These are phyloP conservation scores for Synergus japonicus DNA, from an alignment of 2,888 invertebrate species.

Conservation along the genomic window DNA sequence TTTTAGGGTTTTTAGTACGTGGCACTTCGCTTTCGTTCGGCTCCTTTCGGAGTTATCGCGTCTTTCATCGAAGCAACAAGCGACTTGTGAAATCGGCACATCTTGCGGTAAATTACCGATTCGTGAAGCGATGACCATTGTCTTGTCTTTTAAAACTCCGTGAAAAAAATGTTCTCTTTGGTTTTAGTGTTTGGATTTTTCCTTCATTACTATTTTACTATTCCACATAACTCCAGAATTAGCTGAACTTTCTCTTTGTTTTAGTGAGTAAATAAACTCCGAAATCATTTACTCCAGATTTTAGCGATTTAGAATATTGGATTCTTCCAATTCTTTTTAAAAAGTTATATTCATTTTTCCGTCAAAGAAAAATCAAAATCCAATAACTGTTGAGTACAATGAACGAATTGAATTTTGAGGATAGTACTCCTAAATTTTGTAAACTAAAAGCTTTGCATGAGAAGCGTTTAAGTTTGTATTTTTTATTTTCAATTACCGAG, in stretches of 20 bases:
- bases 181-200: not conserved
- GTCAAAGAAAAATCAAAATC: not conserved
- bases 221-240: not conserved
- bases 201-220: not conserved
- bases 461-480: too few species aligned
- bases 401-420: too few species aligned
- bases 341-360: not conserved
- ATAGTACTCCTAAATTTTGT: too few species aligned
- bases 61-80: slow-evolving; percentile 40
- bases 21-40: slow-evolving; percentile 39
- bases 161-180: not conserved
- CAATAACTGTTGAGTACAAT: too few species aligned
- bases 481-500: too few species aligned
- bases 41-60: slow-evolving; percentile 38
- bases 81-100: slow-evolving; percentile 33
- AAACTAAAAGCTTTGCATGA: too few species aligned
- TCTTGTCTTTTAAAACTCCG: not conserved
- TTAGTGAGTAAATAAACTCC: not conserved
- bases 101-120: slow-evolving; percentile 38
- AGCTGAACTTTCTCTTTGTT: not conserved
- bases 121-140: slow-evolving; percentile 12
- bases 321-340: not conserved
- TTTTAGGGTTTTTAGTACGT: slow-evolving; percentile 32
- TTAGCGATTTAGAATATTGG: not conserved
- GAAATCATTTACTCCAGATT: not conserved